Evolutionary conservation across 2,113 vertebrate species (phyloP), one percentile per base, ranked within the genome.

Genomic region (Scomber scombrus): DNA sequence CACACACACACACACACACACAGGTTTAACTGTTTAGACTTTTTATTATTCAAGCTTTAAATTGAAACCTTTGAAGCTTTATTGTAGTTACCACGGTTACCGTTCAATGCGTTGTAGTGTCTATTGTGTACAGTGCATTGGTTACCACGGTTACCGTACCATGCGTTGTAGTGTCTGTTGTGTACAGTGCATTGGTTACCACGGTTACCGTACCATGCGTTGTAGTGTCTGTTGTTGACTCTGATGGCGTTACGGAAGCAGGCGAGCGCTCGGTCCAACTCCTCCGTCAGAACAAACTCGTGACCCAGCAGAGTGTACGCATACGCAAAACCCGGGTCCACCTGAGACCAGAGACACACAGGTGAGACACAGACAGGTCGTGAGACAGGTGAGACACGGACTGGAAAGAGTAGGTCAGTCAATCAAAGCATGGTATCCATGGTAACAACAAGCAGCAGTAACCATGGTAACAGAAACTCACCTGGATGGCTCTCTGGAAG

Each of bases 401-500:
- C 31, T 7, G 5, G n/a, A 13, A 3, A 18, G 31, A 19, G 14
- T 11, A 54, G 8, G 11, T 54, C 51, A 63, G 26, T 6, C 29
- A 31, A 3, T 3, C 11, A 1, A 23, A 3, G 11, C 29, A 11
- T 2, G 11, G 2, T 54, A 16, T 9, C 19, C 19, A n/a, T 54
- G 51, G 51, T 57, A 57, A 3, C 26, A 57, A 29, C 18, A 10
- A 14, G 34, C 11, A 4, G 9, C 15, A 47, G 52, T 69, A 69
- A 66, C 60, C 13, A 52, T 4, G 9, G 50, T 3, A 63, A 75
- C 64, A 3, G 51, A 3, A 29, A 15, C 72, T 85, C 74, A 93
- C 93, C 91, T 99, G 98, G 87, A 99, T 99, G 85, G 98, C 98
- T 85, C 98, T 95, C 93, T 99, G 97, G 94, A 99, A 99, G 93